Conservation (phyloP, 37 sponge, comb jelly and placozoan genomes). For the Spongia lamella region DNA sequence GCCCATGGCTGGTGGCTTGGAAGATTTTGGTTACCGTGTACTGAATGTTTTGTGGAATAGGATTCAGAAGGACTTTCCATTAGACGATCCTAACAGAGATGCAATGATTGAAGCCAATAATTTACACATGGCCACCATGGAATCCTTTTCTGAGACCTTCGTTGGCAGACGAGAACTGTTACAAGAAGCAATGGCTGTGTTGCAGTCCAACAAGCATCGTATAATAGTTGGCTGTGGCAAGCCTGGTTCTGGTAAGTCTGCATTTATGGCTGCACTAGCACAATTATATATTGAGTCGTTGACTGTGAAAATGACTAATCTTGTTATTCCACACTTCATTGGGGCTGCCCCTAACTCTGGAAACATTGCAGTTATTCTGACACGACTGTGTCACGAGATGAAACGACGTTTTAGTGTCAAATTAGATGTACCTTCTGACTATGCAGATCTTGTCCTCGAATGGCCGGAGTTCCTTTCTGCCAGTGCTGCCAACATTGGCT, state of each 20-base stretch:
- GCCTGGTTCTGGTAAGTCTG: conserved; percentile 89
- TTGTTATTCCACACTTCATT: conserved; percentile 77
- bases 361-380: conserved; percentile 64
- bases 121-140: conserved; percentile 67
- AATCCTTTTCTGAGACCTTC: conserved; percentile 48
- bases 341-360: conserved; percentile 87
- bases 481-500: conserved; percentile 1
- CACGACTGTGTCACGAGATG: conserved; percentile 77
- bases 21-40: conserved; percentile 89
- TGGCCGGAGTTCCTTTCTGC: conserved; percentile 67
- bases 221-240: conserved; percentile 70
- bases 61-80: conserved; percentile 77
- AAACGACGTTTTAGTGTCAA: conserved; percentile 59
- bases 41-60: conserved; percentile 89
- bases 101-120: conserved; percentile 35
- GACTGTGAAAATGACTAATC: neutral
- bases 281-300: conserved; percentile 40
- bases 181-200: conserved; percentile 31
- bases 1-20: conserved; percentile 72
- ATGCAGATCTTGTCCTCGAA: conserved; percentile 57
- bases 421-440: conserved; percentile 67
- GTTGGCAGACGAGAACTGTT: conserved; percentile 63
- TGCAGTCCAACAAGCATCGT: conserved; percentile 20
- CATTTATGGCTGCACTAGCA: conserved; percentile 84
- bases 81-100: conserved; percentile 52